A percentile compares a stretch with the other conserved stretches of the same genome.
Evolutionary conservation across 2,888 invertebrate genomes (phyloP).

Genomic region (Apamea sordens): DNA sequence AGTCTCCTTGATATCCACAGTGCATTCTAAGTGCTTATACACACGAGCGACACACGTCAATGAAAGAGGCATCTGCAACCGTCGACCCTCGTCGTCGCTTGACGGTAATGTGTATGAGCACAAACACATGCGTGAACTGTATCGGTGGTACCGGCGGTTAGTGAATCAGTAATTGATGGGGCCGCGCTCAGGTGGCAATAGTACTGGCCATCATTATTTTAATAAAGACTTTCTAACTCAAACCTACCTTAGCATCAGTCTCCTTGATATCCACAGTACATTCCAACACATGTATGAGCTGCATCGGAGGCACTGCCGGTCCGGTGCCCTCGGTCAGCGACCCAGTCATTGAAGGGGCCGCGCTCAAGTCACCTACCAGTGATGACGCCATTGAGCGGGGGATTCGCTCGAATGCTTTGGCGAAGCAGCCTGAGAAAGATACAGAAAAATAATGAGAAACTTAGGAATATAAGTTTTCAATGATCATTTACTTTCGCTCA

Average conservation of each 20-base stretch:
- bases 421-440: slow-evolving; percentile 93
- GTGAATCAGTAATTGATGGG: neutral
- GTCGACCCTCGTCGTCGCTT: neutral
- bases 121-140: neutral
- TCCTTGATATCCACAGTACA: slow-evolving; percentile 98
- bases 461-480: neutral
- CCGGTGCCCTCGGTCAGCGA: slow-evolving; percentile 91
- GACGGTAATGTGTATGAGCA: neutral
- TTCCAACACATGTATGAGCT: slow-evolving; percentile 95
- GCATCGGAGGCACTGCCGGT: slow-evolving; percentile 91
- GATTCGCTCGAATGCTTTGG: slow-evolving; percentile 97
- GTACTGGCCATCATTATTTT: neutral
- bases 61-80: neutral
- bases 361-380: slow-evolving; percentile 92
- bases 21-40: neutral
- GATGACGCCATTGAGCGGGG: slow-evolving; percentile 96
- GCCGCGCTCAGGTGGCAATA: neutral
- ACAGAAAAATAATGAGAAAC: neutral
- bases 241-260: slow-evolving; percentile 94
- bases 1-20: no score
- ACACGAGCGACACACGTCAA: neutral
- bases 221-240: neutral
- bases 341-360: slow-evolving; percentile 91
- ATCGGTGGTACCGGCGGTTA: neutral
- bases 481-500: neutral